These are phyloP conservation scores for Diglossa cyanea DNA, from an alignment of 2,797 vertebrate genomes.

Conservation along the genomic window DNA sequence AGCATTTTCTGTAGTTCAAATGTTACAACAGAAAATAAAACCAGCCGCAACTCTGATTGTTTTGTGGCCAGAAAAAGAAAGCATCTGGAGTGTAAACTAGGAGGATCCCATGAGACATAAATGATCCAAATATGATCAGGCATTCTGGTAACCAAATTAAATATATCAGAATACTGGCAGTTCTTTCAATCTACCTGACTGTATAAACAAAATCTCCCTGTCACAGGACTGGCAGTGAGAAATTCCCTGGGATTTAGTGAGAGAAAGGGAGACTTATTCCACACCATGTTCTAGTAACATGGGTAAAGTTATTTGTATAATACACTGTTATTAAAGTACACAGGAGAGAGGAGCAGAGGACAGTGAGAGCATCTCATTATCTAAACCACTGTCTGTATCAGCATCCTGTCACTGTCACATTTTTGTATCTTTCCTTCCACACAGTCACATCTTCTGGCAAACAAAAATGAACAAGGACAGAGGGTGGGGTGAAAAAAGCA, in stretches of 20 bases:
- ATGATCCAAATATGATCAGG: neutral
- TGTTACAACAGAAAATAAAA: neutral
- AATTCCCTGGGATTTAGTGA: neutral
- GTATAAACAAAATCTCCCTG: neutral
- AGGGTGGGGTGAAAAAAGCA: accelerated
- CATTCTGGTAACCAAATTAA: neutral
- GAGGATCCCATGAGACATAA: neutral
- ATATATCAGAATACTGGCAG: neutral
- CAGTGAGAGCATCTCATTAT: neutral
- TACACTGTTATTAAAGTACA: neutral
- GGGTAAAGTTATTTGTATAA: neutral
- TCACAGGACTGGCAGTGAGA: neutral
- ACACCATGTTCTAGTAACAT: neutral
- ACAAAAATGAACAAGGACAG: neutral
- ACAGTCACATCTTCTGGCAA: neutral
- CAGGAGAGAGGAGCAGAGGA: neutral
- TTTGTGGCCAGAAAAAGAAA: neutral
- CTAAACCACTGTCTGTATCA: neutral
- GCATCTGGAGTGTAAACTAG: neutral
- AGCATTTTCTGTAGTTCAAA: neutral
- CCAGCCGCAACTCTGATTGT: neutral
- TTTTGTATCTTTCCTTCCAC: neutral
- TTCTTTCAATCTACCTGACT: neutral
- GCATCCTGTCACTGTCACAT: neutral
- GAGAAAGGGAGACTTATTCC: neutral